Evolutionary conservation across 2,888 invertebrate genomes (phyloP).

Genomic region (Zaprionus bogoriensis): DNA sequence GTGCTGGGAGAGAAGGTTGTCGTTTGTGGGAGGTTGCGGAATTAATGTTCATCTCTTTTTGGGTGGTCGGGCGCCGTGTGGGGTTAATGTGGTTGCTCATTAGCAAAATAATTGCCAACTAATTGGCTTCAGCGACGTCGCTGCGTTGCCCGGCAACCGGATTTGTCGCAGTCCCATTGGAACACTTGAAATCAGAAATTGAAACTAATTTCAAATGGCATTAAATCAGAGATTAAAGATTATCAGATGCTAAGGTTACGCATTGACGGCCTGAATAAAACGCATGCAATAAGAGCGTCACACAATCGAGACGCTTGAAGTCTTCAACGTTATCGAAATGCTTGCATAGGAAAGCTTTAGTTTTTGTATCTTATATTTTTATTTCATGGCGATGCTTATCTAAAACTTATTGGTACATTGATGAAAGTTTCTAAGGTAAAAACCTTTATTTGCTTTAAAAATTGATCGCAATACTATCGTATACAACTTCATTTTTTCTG

Average conservation of each 20-base stretch:
- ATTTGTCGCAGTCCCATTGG: slow-evolving; percentile 30
- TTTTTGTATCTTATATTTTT: no score
- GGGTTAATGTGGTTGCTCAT: slow-evolving; percentile 63
- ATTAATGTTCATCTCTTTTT: slow-evolving; percentile 34
- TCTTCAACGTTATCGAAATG: no score
- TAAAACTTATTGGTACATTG: no score
- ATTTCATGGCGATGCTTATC: no score
- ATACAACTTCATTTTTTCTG: no score
- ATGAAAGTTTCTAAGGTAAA: no score
- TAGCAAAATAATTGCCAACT: slow-evolving; percentile 71
- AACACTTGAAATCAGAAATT: slow-evolving; percentile 13
- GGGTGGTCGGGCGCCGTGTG: slow-evolving; percentile 5
- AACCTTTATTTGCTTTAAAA: no score
- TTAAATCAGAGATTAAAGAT: background rate
- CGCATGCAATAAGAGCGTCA: background rate
- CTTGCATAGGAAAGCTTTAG: no score
- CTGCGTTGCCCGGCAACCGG: slow-evolving; percentile 26
- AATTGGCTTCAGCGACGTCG: slow-evolving; percentile 53
- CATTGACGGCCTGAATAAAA: background rate
- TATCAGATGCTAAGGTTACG: background rate
- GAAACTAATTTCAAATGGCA: background rate
- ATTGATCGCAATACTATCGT: no score
- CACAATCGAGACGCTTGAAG: background rate
- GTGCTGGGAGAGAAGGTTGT: slow-evolving; percentile 1
- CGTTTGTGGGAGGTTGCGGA: background rate